Conservation (phyloP, 2,888 invertebrate genomes). For the Hetaerina titia region DNA sequence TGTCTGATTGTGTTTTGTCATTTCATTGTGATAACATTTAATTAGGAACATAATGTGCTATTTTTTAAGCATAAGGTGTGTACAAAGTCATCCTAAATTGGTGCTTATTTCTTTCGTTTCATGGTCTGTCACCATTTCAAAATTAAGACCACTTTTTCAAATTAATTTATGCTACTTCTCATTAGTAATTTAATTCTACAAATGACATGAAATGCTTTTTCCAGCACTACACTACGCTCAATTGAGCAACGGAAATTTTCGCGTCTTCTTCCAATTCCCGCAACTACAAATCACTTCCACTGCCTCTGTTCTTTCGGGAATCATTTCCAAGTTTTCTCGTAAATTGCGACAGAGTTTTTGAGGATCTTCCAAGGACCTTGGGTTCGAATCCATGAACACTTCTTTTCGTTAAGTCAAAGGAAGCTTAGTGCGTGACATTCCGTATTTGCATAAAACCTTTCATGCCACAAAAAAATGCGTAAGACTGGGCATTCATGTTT, state of each 20-base stretch:
- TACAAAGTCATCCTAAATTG: neutral
- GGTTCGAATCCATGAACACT: neutral
- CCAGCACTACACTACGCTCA: neutral
- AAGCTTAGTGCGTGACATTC: neutral
- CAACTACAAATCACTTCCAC: neutral
- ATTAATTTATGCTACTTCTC: neutral
- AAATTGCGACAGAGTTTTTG: slow-evolving; percentile 23
- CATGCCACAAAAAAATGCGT: neutral
- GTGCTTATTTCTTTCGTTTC: neutral
- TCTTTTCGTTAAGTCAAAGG: neutral
- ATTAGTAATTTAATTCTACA: neutral
- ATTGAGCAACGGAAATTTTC: neutral
- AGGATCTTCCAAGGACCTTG: neutral
- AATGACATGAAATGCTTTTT: neutral
- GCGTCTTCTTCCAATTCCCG: neutral
- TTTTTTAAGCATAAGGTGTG: neutral
- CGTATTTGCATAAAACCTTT: neutral
- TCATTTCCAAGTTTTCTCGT: neutral
- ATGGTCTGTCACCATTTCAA: neutral
- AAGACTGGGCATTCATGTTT: neutral
- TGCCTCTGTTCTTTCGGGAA: neutral
- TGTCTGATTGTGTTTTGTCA: too few relatives aligned
- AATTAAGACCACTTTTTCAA: neutral
- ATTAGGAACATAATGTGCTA: neutral
- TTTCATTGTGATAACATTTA: too few relatives aligned